These are phyloP conservation scores for Octomys mimax DNA, from an alignment of 2,797 vertebrate genomes.

Conservation along the genomic window DNA sequence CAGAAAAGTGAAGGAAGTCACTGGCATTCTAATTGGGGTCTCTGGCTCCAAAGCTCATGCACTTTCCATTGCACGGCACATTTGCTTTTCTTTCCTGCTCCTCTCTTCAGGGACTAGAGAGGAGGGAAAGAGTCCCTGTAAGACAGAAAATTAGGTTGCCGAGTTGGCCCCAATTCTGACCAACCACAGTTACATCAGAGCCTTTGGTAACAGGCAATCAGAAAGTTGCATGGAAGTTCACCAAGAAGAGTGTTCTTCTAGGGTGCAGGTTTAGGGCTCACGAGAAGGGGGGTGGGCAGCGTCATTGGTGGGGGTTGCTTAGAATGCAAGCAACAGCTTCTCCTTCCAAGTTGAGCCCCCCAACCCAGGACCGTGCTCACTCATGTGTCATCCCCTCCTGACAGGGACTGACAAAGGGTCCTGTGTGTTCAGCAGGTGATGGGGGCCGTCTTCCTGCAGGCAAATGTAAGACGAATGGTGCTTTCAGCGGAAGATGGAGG, in stretches of 20 bases:
- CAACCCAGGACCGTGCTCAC: neutral
- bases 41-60: neutral
- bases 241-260: neutral
- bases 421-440: conserved; percentile 21
- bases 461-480: conserved; percentile 56
- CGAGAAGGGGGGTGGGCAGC: neutral
- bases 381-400: neutral
- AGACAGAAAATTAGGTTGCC: neutral
- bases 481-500: conserved; percentile 68
- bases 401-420: conserved; percentile 60
- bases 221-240: conserved; percentile 3
- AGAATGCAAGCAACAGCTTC: conserved; percentile 68
- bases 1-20: neutral
- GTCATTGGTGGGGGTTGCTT: conserved; percentile 77
- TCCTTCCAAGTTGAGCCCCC: conserved; percentile 50
- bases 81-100: neutral
- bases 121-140: neutral
- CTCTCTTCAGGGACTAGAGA: neutral
- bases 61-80: neutral
- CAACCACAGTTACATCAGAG: neutral
- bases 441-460: conserved; percentile 64
- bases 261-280: neutral
- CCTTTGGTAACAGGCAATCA: neutral
- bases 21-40: neutral
- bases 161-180: neutral